Evolutionary conservation across 2,888 invertebrate species (phyloP).

Genomic region (Helleia helle): DNA sequence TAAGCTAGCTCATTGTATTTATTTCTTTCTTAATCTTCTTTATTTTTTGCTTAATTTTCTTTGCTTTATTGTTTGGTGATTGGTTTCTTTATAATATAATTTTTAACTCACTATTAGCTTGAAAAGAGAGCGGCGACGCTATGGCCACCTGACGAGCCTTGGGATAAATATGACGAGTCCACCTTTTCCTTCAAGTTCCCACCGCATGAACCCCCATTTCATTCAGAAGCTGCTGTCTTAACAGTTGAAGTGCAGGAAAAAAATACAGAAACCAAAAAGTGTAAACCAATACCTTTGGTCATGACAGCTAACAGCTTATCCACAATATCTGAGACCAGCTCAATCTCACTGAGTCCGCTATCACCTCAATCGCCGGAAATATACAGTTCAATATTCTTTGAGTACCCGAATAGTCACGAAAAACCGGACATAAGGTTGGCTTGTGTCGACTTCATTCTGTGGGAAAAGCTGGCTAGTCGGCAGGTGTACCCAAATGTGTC

Average conservation of each 20-base stretch:
- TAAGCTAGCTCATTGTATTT: too few species aligned
- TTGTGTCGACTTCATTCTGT: slow-evolving; percentile 57
- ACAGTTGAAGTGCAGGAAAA: slow-evolving; percentile 42
- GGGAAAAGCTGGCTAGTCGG: slow-evolving; percentile 50
- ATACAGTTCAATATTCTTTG: slow-evolving; percentile 59
- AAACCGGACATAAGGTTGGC: slow-evolving; percentile 39
- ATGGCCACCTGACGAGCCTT: slow-evolving; percentile 49
- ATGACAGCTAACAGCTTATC: slow-evolving; percentile 40
- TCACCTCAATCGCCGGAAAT: slow-evolving; percentile 45
- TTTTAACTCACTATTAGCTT: slow-evolving; percentile 54
- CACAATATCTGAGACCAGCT: slow-evolving; percentile 51
- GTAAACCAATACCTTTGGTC: too few species aligned
- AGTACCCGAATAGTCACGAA: slow-evolving; percentile 39
- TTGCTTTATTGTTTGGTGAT: slow-evolving; percentile 22
- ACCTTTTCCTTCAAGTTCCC: slow-evolving; percentile 35
- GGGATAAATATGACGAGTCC: slow-evolving; percentile 54
- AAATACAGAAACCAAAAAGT: too few species aligned
- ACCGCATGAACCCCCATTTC: slow-evolving; percentile 22
- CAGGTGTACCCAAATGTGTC: slow-evolving; percentile 52
- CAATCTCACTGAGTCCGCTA: slow-evolving; percentile 32
- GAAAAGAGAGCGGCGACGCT: slow-evolving; percentile 51
- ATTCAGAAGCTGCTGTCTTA: slow-evolving; percentile 42
- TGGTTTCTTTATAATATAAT: too few species aligned
- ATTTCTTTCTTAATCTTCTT: slow-evolving; percentile 8
- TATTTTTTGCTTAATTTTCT: slow-evolving; percentile 16